Conservation (phyloP, 2,797 vertebrate genomes). For the Pipistrellus pipistrellus region DNA sequence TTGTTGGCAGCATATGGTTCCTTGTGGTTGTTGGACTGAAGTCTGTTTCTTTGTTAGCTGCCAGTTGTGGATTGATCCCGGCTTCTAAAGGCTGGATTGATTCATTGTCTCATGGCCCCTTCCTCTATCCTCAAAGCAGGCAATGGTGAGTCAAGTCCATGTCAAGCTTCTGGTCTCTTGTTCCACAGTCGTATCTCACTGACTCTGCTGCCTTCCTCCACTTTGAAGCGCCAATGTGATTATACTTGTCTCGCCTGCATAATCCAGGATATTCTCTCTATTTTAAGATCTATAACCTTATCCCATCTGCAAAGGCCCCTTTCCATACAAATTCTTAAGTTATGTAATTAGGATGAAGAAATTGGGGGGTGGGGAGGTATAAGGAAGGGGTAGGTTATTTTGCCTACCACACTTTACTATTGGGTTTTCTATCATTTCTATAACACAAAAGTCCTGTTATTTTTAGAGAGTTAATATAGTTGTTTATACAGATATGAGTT, state of each 20-base stretch:
- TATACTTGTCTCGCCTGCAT: background rate
- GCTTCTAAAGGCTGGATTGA: background rate
- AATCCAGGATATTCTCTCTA: background rate
- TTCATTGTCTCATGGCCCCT: background rate
- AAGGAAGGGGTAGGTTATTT: background rate
- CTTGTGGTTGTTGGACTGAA: background rate
- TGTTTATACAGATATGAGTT: background rate
- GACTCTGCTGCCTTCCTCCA: background rate
- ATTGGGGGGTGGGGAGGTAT: background rate
- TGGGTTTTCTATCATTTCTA: background rate
- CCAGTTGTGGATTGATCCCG: background rate
- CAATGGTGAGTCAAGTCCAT: too few relatives aligned
- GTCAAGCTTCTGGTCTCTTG: background rate
- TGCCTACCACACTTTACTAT: background rate
- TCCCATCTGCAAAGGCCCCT: background rate
- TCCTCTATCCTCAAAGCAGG: background rate
- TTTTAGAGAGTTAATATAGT: background rate
- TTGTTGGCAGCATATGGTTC: background rate
- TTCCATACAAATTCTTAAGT: background rate
- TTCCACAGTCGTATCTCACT: background rate
- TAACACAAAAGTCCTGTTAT: fast-evolving
- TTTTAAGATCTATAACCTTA: background rate
- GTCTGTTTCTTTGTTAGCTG: background rate
- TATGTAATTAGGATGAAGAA: background rate
- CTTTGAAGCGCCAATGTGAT: background rate